Percentiles rank a stretch among this genome's conserved stretches.
Conservation (phyloP, 2,113 vertebrate genomes). For the Chaetura pelagica region DNA sequence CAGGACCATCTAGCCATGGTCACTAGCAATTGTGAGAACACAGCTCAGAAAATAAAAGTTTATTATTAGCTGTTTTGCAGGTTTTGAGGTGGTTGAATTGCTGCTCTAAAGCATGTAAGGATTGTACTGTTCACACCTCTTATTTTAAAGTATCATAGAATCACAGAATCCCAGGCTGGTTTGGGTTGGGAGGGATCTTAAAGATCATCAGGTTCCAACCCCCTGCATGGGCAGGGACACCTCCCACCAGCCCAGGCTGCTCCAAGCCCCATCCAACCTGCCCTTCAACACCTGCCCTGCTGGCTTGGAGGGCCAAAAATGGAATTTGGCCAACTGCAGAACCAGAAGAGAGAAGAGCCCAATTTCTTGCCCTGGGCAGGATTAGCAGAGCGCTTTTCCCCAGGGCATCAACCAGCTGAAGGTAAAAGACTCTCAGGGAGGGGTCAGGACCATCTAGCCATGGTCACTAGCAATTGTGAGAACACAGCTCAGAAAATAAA, state of each 20-base stretch:
- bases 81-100: neutral
- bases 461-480: neutral
- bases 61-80: neutral
- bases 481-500: neutral
- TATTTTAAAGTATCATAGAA: neutral
- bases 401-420: neutral
- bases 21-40: neutral
- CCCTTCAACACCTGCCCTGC: too few species aligned
- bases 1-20: accelerated
- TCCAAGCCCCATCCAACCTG: too few species aligned
- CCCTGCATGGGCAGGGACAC: too few species aligned
- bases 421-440: neutral
- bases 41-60: neutral
- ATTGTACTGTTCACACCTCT: neutral
- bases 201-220: too few species aligned
- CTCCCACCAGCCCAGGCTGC: too few species aligned
- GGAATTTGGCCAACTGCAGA: neutral
- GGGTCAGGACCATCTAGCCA: accelerated
- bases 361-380: neutral
- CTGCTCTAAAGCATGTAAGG: neutral
- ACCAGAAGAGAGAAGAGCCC: neutral
- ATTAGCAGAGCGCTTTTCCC: neutral
- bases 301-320: neutral
- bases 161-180: too few species aligned
- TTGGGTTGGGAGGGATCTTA: too few species aligned